A percentile compares a stretch with the other conserved stretches of the same genome.
Evolutionary conservation across 2,888 invertebrate species (phyloP).

Genomic region (Panopea generosa): DNA sequence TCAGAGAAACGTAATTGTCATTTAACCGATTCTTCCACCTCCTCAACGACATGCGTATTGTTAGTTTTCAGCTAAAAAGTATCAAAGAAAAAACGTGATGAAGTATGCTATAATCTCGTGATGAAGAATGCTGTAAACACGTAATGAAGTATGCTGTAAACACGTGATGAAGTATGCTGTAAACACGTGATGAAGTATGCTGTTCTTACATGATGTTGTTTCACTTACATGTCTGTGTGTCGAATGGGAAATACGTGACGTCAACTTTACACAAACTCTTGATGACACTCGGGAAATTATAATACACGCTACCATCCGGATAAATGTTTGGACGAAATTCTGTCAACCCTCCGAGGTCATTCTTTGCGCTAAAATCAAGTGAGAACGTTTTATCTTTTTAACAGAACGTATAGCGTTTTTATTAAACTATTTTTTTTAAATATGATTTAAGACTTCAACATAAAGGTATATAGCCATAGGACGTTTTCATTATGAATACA

Average conservation of each 20-base stretch:
- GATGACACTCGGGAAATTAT: conserved; percentile 68
- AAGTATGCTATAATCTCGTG: no score
- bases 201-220: no score
- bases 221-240: conserved; percentile 62
- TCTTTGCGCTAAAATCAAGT: conserved; percentile 59
- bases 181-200: no score
- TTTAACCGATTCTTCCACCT: no score
- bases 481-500: background rate
- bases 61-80: no score
- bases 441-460: background rate
- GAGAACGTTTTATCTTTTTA: conserved; percentile 2
- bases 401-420: background rate
- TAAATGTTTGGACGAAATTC: conserved; percentile 60
- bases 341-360: conserved; percentile 56
- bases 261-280: conserved; percentile 68
- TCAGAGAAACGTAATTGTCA: no score
- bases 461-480: background rate
- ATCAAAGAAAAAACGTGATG: no score
- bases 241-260: conserved; percentile 70
- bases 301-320: conserved; percentile 58
- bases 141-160: no score
- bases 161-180: no score
- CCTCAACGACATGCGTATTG: no score
- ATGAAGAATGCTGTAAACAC: no score
- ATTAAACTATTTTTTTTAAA: background rate